Base-by-base conservation (phyloP, 2,113 vertebrate genomes). In the Lagopus leucura region DNA sequence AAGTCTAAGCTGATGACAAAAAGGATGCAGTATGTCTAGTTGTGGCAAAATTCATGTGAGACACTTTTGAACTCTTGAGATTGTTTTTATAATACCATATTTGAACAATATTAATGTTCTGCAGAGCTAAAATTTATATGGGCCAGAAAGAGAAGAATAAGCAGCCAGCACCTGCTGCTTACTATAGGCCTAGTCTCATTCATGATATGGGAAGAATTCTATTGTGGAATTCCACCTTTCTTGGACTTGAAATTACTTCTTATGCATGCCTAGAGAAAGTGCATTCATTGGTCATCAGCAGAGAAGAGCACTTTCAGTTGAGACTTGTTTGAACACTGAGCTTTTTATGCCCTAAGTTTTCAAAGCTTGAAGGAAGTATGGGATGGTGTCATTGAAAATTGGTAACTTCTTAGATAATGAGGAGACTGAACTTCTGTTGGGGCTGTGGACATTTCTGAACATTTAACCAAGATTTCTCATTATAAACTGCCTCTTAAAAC, bases 201-300 rank as follows among this genome's bases (percentile, higher is more conserved):
- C 15, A 78, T 24, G 27, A 73, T 67, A 20, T 40, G 16, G 7
- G 34, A 20, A 34, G 42, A 55, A 63, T 38, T 61, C n/a, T 40
- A 3, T 47, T 45, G 24, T 0, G 0, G 16, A 54, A 66, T 40
- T 61, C n/a, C 19, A 14, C 22, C 15, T 67, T 61, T 77, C 14
- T 38, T 21, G 50, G 27, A 43, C 4, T 7, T 34, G 34, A 24
- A 57, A 34, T 76, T 81, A 8, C 43, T 10, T 40, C 14, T 32
- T 50, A 60, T 0, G 0, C 11, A 6, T 27, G 16, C 61, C 58
- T 47, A n/a, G 54, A 55, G 47, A 50, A 64, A 17, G 5, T 5
- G 5, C 0, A 0, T 58, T 64, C 40, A 48, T 61, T 28, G 32
- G 2, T 45, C 0, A 0, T 13, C 74, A 63, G 34, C n/a, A 45